A percentile compares a stretch with the other conserved stretches of the same genome.
phyloP scores from a whole-genome alignment of 2,113 vertebrate genomes.

The Charina bottae region DNA sequence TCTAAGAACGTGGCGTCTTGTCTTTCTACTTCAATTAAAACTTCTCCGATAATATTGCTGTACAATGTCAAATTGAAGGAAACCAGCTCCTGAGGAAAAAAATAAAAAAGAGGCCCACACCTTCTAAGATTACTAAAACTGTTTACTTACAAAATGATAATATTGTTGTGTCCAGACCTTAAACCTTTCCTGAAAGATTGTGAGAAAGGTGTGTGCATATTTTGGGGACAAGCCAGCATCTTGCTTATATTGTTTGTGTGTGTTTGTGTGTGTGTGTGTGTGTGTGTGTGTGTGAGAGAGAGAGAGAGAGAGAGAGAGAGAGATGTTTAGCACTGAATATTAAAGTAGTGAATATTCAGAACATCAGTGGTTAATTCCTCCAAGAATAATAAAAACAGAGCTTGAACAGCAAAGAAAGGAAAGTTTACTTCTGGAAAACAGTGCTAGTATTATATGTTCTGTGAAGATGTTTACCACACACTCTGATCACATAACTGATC shows the following conservation, averaged over 20 bases:
- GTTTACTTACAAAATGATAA: conserved; percentile 15
- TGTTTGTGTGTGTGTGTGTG: background rate
- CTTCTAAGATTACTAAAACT: background rate
- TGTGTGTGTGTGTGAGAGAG: too few species aligned
- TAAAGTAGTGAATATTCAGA: rapidly evolving
- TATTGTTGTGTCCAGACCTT: background rate
- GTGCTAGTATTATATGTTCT: conserved; percentile 37
- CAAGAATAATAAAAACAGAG: conserved; percentile 12
- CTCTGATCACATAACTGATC: conserved; percentile 54
- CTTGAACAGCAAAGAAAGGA: background rate
- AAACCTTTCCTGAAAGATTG: rapidly evolving
- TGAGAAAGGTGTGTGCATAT: background rate
- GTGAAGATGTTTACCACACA: conserved; percentile 39
- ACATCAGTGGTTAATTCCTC: background rate
- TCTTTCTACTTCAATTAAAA: conserved; percentile 29
- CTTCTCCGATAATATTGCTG: conserved; percentile 23
- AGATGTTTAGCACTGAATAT: background rate
- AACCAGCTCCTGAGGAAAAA: conserved; percentile 19
- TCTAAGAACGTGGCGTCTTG: conserved; percentile 31
- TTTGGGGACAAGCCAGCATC: background rate
- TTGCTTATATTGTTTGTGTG: background rate
- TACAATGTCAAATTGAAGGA: conserved; percentile 27
- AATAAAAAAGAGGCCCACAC: conserved; percentile 14
- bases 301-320: background rate
- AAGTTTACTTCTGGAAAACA: conserved; percentile 28